These are phyloP conservation scores for Pelusios castaneus DNA, from an alignment of 2,113 vertebrate genomes.

Conservation along the genomic window DNA sequence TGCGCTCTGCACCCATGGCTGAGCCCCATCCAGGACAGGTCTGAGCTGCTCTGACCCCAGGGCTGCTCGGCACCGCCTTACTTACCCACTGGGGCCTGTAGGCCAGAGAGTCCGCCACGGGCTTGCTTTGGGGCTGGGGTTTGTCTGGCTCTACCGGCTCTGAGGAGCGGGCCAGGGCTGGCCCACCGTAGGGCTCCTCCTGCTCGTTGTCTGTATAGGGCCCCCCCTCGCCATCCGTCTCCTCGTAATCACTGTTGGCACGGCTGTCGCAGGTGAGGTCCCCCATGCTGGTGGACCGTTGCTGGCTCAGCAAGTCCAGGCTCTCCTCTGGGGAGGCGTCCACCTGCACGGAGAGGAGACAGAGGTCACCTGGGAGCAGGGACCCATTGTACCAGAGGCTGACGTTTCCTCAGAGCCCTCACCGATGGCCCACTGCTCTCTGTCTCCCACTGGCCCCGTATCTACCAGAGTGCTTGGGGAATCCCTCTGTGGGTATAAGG, in stretches of 20 bases:
- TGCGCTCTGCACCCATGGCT: background rate
- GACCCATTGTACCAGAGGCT: background rate
- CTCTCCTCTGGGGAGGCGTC: conserved; percentile 79
- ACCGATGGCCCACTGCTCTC: fast-evolving
- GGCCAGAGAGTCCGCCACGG: conserved; percentile 60
- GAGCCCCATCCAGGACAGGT: background rate
- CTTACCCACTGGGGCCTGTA: background rate
- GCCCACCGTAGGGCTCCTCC: conserved; percentile 76
- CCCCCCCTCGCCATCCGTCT: conserved; percentile 87
- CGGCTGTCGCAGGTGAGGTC: conserved; percentile 92
- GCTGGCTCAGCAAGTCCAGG: conserved; percentile 80
- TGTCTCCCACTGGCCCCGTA: background rate
- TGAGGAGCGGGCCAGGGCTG: conserved; percentile 74
- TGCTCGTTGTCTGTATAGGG: conserved; percentile 85
- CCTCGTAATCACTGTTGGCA: conserved; percentile 90
- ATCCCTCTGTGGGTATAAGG: background rate
- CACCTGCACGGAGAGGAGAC: conserved; percentile 71
- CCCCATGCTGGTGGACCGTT: conserved; percentile 72
- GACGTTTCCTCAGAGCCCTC: background rate
- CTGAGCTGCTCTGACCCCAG: background rate
- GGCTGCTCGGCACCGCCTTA: background rate
- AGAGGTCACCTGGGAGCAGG: no score
- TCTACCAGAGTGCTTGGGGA: background rate
- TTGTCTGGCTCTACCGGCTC: conserved; percentile 54
- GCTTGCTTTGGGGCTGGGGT: background rate